Percentiles rank a stretch among this genome's conserved stretches.
Evolutionary conservation across 2,797 vertebrate species (phyloP).

Genomic region (Ceyx erithaca): DNA sequence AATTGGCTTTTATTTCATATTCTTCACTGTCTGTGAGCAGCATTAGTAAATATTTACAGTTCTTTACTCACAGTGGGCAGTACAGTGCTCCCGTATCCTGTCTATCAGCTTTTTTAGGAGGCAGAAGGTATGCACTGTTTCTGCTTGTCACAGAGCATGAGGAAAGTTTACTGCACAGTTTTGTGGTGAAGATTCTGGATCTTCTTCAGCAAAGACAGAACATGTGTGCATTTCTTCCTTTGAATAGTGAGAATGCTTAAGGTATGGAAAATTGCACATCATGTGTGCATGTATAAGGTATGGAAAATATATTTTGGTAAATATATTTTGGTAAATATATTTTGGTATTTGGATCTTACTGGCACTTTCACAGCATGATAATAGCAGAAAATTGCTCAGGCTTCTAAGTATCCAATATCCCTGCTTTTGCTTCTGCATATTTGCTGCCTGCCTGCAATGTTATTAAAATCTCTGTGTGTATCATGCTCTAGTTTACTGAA

Average conservation of each 20-base stretch:
- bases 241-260: background rate
- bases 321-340: background rate
- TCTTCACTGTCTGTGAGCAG: background rate
- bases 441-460: background rate
- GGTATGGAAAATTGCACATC: background rate
- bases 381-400: background rate
- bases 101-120: background rate
- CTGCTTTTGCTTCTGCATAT: background rate
- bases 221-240: background rate
- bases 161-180: background rate
- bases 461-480: background rate
- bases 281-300: background rate
- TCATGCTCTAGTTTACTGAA: background rate
- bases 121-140: background rate
- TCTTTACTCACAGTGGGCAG: background rate
- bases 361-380: background rate
- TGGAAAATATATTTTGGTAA: background rate
- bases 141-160: rapidly evolving
- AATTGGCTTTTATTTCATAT: background rate
- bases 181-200: background rate
- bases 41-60: background rate
- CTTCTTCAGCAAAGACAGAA: background rate
- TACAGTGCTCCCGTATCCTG: background rate
- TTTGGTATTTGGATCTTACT: background rate
- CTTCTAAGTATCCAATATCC: background rate